Evolutionary conservation across 2,113 vertebrate genomes (phyloP).

Genomic region (Calidris pugnax): DNA sequence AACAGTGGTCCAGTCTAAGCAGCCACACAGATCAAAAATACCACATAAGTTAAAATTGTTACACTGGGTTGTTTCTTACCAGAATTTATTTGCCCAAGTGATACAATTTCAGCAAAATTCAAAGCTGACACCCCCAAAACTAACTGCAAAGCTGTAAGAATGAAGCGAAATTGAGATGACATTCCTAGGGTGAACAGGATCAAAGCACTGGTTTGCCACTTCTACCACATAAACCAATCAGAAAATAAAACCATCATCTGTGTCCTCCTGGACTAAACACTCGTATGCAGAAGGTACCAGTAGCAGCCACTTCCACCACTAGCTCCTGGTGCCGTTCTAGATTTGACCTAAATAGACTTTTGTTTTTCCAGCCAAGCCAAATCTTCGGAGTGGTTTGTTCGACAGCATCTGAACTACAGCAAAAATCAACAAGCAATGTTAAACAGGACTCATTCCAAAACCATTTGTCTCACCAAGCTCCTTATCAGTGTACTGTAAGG

Average conservation of each 20-base stretch:
- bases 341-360: not conserved
- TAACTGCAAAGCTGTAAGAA: not conserved
- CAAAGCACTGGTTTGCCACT: not conserved
- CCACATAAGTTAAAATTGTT: not conserved
- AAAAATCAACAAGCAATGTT: not conserved
- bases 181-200: not conserved
- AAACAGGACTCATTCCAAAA: not conserved
- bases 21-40: not conserved
- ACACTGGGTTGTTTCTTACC: not conserved
- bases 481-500: not conserved
- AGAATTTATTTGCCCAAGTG: not conserved
- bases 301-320: not conserved
- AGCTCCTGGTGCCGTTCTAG: not conserved
- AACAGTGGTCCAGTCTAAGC: not conserved
- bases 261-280: not conserved
- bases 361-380: not conserved
- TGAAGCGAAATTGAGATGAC: fast-evolving
- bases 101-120: not conserved
- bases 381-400: not conserved
- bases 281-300: not conserved
- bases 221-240: not conserved
- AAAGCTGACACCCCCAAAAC: not conserved
- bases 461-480: not conserved
- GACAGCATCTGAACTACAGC: not conserved
- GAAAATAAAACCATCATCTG: not conserved